Evolutionary conservation across 1,140 invertebrate genomes (phyloP).

Genomic region (Cyclina sinensis): DNA sequence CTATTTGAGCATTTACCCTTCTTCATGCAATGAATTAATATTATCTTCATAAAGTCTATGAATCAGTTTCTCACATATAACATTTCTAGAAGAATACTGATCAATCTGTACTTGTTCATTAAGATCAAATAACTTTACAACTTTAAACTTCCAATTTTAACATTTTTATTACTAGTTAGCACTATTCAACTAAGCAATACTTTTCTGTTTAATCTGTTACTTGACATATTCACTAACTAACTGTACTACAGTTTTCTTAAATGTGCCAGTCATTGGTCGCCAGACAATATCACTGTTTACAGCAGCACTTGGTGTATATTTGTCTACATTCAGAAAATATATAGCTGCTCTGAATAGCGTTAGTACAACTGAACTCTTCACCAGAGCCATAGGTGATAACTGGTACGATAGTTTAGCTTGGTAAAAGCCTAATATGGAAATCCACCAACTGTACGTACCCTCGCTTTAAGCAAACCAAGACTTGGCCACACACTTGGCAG

Average conservation of each 20-base stretch:
- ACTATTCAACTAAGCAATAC: neutral
- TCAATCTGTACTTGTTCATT: too few relatives aligned
- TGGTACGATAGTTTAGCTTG: too few relatives aligned
- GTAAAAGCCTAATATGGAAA: too few relatives aligned
- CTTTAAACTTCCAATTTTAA: conserved; percentile 3
- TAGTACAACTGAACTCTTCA: neutral
- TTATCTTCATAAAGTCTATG: neutral
- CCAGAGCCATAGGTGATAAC: conserved; percentile 1
- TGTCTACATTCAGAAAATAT: conserved; percentile 40
- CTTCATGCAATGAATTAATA: too few relatives aligned
- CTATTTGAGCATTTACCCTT: neutral
- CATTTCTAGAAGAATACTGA: too few relatives aligned
- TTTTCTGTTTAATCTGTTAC: neutral
- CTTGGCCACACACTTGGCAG: too few relatives aligned
- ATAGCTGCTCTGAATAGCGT: conserved; percentile 45
- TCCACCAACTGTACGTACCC: too few relatives aligned
- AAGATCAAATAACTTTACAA: too few relatives aligned
- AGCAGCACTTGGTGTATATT: too few relatives aligned
- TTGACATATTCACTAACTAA: neutral
- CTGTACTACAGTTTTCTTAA: neutral
- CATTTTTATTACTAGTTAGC: neutral
- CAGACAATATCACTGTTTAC: conserved; percentile 48
- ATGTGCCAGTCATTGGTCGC: neutral
- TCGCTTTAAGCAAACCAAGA: too few relatives aligned
- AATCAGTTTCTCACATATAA: neutral